These are phyloP conservation scores for Drosophila incognita DNA, from an alignment of 2,888 invertebrate species.

Conservation along the genomic window DNA sequence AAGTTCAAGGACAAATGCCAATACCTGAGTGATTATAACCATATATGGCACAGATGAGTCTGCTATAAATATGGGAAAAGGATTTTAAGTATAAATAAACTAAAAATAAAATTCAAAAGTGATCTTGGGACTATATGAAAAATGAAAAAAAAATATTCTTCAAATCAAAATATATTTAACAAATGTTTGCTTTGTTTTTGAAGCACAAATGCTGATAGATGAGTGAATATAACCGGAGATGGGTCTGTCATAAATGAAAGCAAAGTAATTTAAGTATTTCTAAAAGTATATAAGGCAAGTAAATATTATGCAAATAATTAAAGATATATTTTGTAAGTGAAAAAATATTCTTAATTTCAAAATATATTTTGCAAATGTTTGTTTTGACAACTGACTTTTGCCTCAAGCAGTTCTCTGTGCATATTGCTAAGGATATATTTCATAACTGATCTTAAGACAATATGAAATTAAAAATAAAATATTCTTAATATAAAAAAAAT, in stretches of 20 bases:
- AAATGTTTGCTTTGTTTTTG: neutral
- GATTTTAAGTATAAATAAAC: neutral
- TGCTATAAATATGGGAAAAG: neutral
- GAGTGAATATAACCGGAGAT: too few relatives aligned
- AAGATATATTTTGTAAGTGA: neutral
- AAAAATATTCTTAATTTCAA: neutral
- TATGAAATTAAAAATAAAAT: neutral
- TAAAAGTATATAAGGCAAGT: neutral
- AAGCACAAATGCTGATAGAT: neutral
- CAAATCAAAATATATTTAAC: too few relatives aligned
- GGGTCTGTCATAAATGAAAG: neutral
- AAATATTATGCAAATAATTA: neutral
- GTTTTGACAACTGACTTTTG: neutral
- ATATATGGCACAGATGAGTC: neutral
- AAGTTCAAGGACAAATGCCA: conserved; percentile 14
- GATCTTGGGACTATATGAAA: neutral
- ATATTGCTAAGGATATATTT: neutral
- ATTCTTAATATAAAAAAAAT: neutral
- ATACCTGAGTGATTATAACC: neutral
- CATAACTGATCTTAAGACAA: neutral
- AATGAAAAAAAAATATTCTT: fast-evolving
- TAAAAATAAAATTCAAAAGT: neutral
- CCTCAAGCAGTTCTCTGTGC: too few relatives aligned
- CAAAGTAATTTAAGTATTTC: too few relatives aligned
- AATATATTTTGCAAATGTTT: neutral